Percentiles rank a stretch among this genome's conserved stretches.
Conservation (phyloP, 2,797 vertebrate species). For the Microchirus variegatus region DNA sequence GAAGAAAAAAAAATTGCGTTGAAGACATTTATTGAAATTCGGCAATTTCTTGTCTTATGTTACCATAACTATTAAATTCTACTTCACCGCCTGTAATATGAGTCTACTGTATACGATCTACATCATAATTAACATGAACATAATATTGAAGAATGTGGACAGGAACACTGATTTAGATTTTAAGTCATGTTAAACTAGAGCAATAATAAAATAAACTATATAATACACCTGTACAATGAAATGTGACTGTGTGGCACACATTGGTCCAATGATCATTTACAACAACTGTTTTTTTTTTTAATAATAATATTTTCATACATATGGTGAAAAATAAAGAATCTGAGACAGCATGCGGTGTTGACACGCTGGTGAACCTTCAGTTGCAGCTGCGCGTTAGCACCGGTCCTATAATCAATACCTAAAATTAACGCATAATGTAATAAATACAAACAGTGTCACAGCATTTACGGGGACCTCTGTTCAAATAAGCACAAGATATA, state of each 20-base stretch:
- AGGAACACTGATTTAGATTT: conserved; percentile 24
- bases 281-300: conserved; percentile 6
- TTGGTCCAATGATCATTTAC: conserved; percentile 24
- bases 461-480: conserved; percentile 53
- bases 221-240: conserved; percentile 40
- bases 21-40: too few species aligned
- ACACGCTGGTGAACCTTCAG: conserved; percentile 18
- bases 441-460: conserved; percentile 57
- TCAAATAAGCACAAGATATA: conserved; percentile 21
- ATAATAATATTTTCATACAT: conserved; percentile 15
- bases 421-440: conserved; percentile 30
- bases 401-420: conserved; percentile 8
- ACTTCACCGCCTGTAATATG: conserved; percentile 16
- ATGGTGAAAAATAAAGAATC: conserved; percentile 1
- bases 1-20: too few species aligned
- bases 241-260: conserved; percentile 19
- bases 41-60: too few species aligned
- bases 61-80: too few species aligned
- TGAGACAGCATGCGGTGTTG: conserved; percentile 19
- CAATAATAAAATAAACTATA: conserved; percentile 42
- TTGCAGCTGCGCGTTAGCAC: conserved; percentile 27
- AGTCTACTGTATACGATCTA: conserved; percentile 9
- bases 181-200: conserved; percentile 26
- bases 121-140: conserved; percentile 1
- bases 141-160: not conserved